Evolutionary conservation across 2,888 invertebrate species (phyloP).

Genomic region (Heliconius charithonia): DNA sequence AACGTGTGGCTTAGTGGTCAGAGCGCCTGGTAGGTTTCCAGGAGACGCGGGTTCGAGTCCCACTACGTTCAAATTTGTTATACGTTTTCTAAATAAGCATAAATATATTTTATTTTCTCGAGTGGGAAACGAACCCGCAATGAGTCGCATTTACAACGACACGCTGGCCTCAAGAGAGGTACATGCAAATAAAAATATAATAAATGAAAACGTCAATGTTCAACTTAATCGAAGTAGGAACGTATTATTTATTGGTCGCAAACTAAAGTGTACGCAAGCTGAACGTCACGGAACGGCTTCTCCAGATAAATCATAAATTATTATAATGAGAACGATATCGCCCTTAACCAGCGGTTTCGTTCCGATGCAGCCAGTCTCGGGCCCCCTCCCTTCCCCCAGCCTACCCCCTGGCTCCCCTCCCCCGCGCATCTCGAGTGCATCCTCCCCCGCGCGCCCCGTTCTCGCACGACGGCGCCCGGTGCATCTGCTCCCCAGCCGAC

Average conservation of each 20-base stretch:
- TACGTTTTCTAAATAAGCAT: too few species aligned
- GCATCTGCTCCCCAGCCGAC: constrained; percentile 32
- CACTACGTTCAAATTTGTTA: too few species aligned
- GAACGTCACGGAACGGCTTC: constrained; percentile 6
- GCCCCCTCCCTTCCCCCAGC: neutral
- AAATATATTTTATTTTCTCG: too few species aligned
- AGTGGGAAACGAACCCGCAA: too few species aligned
- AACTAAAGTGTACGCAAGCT: neutral
- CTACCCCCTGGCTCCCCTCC: neutral
- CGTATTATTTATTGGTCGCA: constrained; percentile 7
- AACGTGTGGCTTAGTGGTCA: too few species aligned
- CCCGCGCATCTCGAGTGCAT: constrained; percentile 29
- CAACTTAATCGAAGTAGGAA: neutral
- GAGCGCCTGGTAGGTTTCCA: too few species aligned
- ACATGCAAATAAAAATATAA: neutral
- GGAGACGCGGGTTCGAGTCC: too few species aligned
- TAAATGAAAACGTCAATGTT: neutral
- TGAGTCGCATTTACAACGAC: too few species aligned
- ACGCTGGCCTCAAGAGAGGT: neutral
- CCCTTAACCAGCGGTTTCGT: constrained; percentile 34
- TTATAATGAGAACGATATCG: constrained; percentile 38
- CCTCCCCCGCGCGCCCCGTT: constrained; percentile 39
- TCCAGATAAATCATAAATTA: constrained; percentile 38
- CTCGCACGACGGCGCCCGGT: constrained; percentile 35
- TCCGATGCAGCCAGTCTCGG: constrained; percentile 32